Evolutionary conservation across 2,797 vertebrate species (phyloP), one percentile per base, ranked within the genome.

Genomic region (Neoniphon sammara): DNA sequence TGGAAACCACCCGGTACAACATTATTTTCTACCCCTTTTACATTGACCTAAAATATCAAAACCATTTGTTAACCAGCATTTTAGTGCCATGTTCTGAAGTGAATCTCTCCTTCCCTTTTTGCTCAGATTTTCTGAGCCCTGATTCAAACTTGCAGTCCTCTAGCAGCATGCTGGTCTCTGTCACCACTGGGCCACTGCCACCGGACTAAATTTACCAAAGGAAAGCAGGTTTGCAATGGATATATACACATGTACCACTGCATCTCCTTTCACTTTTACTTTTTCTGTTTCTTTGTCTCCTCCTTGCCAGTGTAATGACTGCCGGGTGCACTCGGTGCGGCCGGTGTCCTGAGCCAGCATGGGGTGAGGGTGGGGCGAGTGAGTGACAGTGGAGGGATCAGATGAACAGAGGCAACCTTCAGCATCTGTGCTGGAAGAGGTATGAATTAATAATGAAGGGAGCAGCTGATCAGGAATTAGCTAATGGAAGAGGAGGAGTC

Each of bases 381-480:
- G 46, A 54, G 81, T 73, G 79, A 85, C 69, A 71, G 71, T 59
- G 66, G 67, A 66, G 77, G 82, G 86, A 89, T 92, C 91, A 89
- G 76, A 91, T 88, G 90, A 90, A 91, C 90, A 91, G 91, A 89
- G 81, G 80, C 85, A 83, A 89, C 79, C 81, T 84, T 85, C 73
- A 84, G 81, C 89, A 91, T 92, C 89, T 91, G 89, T 83, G 77
- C 86, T 74, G 82, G 78, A 78, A 81, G 80, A 88, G 23, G 27
- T 77, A 92, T 94, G 92, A 93, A 93, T 93, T 87, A 93, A 92
- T 93, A 87, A 94, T 91, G 81, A 81, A 73, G 89, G 89, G 81
- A 87, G 91, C 91, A 92, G 91, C 89, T 92, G 92, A 93, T 92
- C 87, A 90, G 85, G 87, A 93, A 90, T 93, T 88, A 92, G 89